Evolutionary conservation across 2,888 invertebrate species (phyloP).

Genomic region (Mechanitis mazaeus): DNA sequence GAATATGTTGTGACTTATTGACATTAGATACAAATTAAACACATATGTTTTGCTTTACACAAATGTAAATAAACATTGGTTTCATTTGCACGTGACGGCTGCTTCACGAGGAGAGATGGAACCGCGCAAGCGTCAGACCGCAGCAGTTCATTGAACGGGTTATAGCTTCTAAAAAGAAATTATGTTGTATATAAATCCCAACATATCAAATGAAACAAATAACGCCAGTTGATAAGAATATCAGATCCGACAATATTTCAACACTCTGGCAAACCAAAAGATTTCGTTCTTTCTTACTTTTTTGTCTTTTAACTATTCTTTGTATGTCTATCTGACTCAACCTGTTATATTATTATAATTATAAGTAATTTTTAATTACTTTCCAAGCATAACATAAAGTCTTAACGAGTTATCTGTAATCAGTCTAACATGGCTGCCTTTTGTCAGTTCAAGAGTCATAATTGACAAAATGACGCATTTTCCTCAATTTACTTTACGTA

Average conservation of each 20-base stretch:
- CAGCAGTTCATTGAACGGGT: slow-evolving; percentile 21
- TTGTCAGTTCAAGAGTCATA: slow-evolving; percentile 11
- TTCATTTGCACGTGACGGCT: slow-evolving; percentile 35
- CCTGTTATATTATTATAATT: too few relatives aligned
- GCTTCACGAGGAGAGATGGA: slow-evolving; percentile 22
- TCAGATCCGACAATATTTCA: too few relatives aligned
- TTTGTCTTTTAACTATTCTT: too few relatives aligned
- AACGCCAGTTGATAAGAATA: too few relatives aligned
- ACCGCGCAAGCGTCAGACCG: slow-evolving; percentile 36
- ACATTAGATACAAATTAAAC: too few relatives aligned
- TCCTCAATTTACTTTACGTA: slow-evolving; percentile 12
- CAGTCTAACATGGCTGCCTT: slow-evolving; percentile 8
- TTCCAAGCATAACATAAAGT: neutral
- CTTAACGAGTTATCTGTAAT: slow-evolving; percentile 4
- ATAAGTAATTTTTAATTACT: too few relatives aligned
- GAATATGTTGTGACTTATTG: too few relatives aligned
- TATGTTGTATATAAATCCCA: neutral
- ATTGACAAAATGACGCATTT: slow-evolving; percentile 15
- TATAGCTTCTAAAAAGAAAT: slow-evolving; percentile 4
- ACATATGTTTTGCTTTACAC: slow-evolving; percentile 23
- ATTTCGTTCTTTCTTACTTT: too few relatives aligned
- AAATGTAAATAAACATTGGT: slow-evolving; percentile 50
- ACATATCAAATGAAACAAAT: too few relatives aligned
- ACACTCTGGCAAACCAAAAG: too few relatives aligned
- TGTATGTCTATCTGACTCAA: neutral